These are phyloP conservation scores for Tiaroga cobitis DNA, from an alignment of 2,797 vertebrate genomes.

Conservation along the genomic window DNA sequence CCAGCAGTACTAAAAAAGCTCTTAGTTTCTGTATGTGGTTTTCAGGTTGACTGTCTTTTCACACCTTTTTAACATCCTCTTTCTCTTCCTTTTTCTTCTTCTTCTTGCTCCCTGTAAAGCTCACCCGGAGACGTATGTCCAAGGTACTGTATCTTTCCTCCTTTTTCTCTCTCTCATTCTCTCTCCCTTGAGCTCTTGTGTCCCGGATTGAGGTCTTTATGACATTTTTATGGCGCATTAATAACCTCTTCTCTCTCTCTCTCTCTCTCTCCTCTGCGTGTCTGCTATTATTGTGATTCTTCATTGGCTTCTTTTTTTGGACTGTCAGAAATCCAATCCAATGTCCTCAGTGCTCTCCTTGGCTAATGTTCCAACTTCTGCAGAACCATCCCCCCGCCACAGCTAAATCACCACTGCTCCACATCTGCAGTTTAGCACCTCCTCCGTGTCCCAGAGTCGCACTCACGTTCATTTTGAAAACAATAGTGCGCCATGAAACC, in stretches of 20 bases:
- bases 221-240: constrained; percentile 54
- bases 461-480: constrained; percentile 5
- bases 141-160: constrained; percentile 94
- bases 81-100: constrained; percentile 62
- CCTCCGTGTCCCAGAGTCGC: constrained; percentile 1
- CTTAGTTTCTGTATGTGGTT: background rate
- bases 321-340: constrained; percentile 59
- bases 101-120: constrained; percentile 69
- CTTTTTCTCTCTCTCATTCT: constrained; percentile 60
- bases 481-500: background rate
- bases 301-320: constrained; percentile 55
- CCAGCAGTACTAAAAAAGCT: constrained; percentile 5
- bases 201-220: constrained; percentile 53
- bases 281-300: constrained; percentile 53
- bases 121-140: constrained; percentile 97
- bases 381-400: constrained; percentile 25
- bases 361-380: constrained; percentile 54
- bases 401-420: constrained; percentile 38
- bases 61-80: constrained; percentile 76
- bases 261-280: constrained; percentile 47
- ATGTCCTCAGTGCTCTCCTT: constrained; percentile 58
- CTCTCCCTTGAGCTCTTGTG: constrained; percentile 50
- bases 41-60: constrained; percentile 38
- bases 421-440: constrained; percentile 42
- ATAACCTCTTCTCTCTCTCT: constrained; percentile 51